Evolutionary conservation across 2,797 vertebrate genomes (phyloP).

Genomic region (Meriones psammophilus): DNA sequence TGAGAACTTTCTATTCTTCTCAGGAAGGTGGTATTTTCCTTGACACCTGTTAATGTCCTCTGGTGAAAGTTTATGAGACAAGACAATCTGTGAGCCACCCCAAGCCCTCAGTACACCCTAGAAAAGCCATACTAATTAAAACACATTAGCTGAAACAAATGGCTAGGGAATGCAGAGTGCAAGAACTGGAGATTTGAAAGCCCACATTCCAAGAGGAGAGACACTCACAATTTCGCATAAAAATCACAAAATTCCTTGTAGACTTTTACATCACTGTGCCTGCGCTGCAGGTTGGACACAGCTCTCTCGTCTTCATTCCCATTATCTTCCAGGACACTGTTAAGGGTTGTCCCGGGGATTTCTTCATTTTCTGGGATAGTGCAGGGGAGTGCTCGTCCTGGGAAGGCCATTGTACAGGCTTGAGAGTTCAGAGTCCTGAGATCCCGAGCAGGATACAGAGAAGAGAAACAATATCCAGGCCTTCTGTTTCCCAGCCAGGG

Average conservation of each 20-base stretch:
- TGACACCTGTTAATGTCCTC: neutral
- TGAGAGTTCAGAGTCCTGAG: conserved; percentile 18
- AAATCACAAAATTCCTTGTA: conserved; percentile 99
- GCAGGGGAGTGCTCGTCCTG: conserved; percentile 85
- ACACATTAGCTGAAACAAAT: neutral
- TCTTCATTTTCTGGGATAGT: conserved; percentile 93
- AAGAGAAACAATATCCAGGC: conserved; percentile 82
- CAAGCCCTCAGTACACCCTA: neutral
- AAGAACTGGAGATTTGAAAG: neutral
- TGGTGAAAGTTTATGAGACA: neutral
- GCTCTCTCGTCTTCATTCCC: conserved; percentile 91
- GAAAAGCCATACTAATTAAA: neutral
- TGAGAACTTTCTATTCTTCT: neutral
- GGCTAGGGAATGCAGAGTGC: neutral
- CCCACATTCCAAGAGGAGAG: neutral
- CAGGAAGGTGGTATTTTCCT: neutral
- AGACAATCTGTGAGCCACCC: neutral
- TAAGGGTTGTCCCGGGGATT: conserved; percentile 78
- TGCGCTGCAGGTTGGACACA: conserved; percentile 94
- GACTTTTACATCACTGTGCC: conserved; percentile 96
- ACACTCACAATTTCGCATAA: conserved; percentile 97
- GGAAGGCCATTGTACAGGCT: conserved; percentile 88
- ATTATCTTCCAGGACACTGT: conserved; percentile 84
- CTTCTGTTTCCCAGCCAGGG: conserved; percentile 83
- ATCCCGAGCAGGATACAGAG: conserved; percentile 64